Conservation (phyloP, 1,140 invertebrate genomes). For the Philaenus spumarius region DNA sequence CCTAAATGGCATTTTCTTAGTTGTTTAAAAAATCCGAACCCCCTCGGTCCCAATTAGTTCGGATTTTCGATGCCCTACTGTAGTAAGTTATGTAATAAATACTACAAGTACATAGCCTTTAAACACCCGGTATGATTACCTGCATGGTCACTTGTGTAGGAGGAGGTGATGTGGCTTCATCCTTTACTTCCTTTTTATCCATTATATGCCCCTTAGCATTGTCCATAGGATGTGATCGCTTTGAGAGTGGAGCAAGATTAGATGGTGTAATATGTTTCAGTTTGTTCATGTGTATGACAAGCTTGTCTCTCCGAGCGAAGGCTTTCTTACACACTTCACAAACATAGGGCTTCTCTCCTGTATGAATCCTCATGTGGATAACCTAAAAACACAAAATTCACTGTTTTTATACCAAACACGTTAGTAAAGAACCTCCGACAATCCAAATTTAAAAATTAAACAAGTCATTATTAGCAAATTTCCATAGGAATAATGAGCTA, state of each 20-base stretch:
- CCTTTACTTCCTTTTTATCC: constrained; percentile 13
- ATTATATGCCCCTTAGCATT: neutral
- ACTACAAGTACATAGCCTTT: too few relatives aligned
- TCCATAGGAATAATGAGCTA: too few relatives aligned
- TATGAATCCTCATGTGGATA: constrained; percentile 47
- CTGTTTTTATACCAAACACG: too few relatives aligned
- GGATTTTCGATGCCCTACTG: too few relatives aligned
- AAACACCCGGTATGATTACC: too few relatives aligned
- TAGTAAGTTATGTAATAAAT: too few relatives aligned
- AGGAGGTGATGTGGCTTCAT: constrained; percentile 7
- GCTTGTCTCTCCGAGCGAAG: constrained; percentile 66
- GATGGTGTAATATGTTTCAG: constrained; percentile 65
- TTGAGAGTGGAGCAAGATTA: constrained; percentile 53
- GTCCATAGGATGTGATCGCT: constrained; percentile 35
- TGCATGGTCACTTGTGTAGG: neutral
- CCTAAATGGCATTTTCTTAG: too few relatives aligned
- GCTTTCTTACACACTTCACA: constrained; percentile 65
- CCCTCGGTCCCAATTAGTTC: too few relatives aligned
- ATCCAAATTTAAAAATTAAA: too few relatives aligned
- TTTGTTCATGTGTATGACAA: constrained; percentile 73
- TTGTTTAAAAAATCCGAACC: too few relatives aligned
- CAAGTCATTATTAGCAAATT: too few relatives aligned
- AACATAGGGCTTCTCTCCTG: constrained; percentile 53
- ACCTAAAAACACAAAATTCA: constrained; percentile 37
- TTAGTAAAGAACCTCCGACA: too few relatives aligned